Conservation (phyloP, 1,140 invertebrate species). For the Drosophila nigromelanica region DNA sequence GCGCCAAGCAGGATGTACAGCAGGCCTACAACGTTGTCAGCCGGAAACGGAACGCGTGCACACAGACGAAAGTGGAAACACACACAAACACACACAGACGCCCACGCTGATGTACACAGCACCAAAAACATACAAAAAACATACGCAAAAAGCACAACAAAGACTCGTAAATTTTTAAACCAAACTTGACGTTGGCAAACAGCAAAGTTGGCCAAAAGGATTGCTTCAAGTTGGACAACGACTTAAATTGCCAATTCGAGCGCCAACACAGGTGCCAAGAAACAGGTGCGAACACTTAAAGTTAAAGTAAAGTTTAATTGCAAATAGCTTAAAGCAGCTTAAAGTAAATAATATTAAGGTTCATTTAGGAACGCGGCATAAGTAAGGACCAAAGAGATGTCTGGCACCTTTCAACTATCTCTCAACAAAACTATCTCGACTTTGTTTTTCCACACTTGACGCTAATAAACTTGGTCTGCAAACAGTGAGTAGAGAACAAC, state of each 20-base stretch:
- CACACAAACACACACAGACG: neutral
- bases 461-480: neutral
- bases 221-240: neutral
- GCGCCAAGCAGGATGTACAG: conserved; percentile 4
- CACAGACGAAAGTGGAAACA: conserved; percentile 1
- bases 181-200: conserved; percentile 20
- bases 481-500: neutral
- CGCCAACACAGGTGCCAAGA: neutral
- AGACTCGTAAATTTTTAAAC: conserved; percentile 32
- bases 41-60: conserved; percentile 32
- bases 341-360: neutral
- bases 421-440: neutral
- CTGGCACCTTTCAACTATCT: neutral
- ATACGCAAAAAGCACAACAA: conserved; percentile 3
- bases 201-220: conserved; percentile 15
- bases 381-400: neutral
- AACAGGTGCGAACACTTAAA: conserved; percentile 1
- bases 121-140: neutral
- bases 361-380: neutral
- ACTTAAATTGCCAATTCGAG: neutral
- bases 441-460: neutral
- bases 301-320: neutral
- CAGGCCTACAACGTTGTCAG: conserved; percentile 17
- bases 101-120: conserved; percentile 1
- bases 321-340: neutral